Evolutionary conservation across 2,113 vertebrate genomes (phyloP), one percentile per base, ranked within the genome.

Genomic region (Calypte anna): DNA sequence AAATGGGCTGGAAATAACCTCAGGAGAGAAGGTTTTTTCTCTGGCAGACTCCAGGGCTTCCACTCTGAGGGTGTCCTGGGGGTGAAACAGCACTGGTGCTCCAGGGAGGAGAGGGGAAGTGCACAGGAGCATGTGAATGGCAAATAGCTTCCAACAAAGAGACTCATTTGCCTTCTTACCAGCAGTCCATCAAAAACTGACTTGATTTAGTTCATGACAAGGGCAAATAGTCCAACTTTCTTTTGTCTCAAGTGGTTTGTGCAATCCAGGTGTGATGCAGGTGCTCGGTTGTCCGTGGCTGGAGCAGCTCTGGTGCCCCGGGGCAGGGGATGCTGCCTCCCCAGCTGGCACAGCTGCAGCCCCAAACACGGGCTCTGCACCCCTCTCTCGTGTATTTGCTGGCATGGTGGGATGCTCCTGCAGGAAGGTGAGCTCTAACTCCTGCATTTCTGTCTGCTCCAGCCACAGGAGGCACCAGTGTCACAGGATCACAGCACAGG

Each of bases 141-240:
- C 44, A 96, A 88, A 86, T 53, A 81, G 31, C 31, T 90, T 81
- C 88, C 67, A 93, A 90, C 54, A 73, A 70, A 78, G 70, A 87
- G 24, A 72, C 25, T 77, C 16, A 78, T 64, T 86, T 82, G 36
- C 66, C 25, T 75, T 81, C 57, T 64, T 81, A 51, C 67, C 63
- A 95, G 82, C 70, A 94, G 77, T 88, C 54, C 81, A 27, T 66
- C 8, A 62, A 86, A 88, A 94, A 63, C 36, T 54, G 46, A 57
- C 53, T 84, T 59, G 62, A 55, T 73, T 94, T 85, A 75, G 63
- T 70, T 81, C 44, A 68, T 59, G 25, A 80, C 55, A 28, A 57
- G 53, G 59, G 48, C 38, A 83, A 75, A 79, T 54, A 80, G 9
- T 69, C 81, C 68, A 73, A 10, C 10, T 14, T 33, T 43, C 25